Evolutionary conservation across 2,888 invertebrate genomes (phyloP).

Genomic region (Zaprionus bogoriensis): DNA sequence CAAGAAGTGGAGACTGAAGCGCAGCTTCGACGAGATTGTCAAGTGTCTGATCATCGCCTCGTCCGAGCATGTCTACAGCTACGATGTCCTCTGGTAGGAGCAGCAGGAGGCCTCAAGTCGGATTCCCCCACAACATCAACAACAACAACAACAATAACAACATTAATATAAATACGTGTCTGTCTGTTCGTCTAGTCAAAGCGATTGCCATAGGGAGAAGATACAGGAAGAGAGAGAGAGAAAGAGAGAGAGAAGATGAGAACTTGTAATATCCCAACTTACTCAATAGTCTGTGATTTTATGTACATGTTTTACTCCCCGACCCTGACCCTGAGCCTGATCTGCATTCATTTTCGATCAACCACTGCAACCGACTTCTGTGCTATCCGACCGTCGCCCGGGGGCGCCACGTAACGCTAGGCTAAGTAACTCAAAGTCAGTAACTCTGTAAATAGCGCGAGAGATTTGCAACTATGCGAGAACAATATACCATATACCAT

Average conservation of each 20-base stretch:
- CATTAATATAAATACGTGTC: too few relatives aligned
- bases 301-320: slow-evolving; percentile 34
- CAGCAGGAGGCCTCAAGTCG: slow-evolving; percentile 1
- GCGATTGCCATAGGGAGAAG: slow-evolving; percentile 51
- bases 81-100: slow-evolving; percentile 66
- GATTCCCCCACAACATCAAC: background rate
- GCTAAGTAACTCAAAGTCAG: background rate
- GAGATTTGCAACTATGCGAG: slow-evolving; percentile 29
- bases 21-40: slow-evolving; percentile 62
- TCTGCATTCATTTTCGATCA: background rate
- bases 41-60: slow-evolving; percentile 68
- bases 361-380: background rate
- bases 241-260: background rate
- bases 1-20: slow-evolving; percentile 75
- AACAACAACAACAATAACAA: too few relatives aligned
- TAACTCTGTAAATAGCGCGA: slow-evolving; percentile 53
- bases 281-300: slow-evolving; percentile 66
- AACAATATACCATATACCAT: too few relatives aligned
- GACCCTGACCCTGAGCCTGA: background rate
- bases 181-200: slow-evolving; percentile 61
- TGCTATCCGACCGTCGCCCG: slow-evolving; percentile 10
- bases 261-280: slow-evolving; percentile 20
- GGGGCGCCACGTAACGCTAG: slow-evolving; percentile 46
- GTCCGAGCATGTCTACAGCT: slow-evolving; percentile 67
- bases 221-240: background rate